Evolutionary conservation across 1,140 invertebrate species (phyloP).

Genomic region (Ceratoteleas bidentatus): DNA sequence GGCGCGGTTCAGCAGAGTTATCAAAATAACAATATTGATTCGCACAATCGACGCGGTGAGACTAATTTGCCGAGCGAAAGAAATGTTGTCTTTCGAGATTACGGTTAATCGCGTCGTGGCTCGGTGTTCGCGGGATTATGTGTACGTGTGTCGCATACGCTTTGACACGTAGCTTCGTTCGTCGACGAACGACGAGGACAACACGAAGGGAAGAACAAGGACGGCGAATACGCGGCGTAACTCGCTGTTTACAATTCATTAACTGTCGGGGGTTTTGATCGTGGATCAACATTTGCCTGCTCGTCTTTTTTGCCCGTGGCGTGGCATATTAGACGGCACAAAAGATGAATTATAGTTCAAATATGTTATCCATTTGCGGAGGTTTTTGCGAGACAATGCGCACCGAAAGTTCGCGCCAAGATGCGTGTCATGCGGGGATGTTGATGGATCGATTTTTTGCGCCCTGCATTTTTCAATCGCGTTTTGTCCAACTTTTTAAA

Average conservation of each 20-base stretch:
- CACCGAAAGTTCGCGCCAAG: conserved; percentile 16
- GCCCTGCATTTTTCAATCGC: not conserved
- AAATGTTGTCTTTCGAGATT: conserved; percentile 49
- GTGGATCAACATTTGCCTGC: conserved; percentile 65
- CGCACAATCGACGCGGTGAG: conserved; percentile 20
- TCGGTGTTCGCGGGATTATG: conserved; percentile 30
- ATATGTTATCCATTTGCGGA: conserved; percentile 44
- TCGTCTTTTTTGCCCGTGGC: conserved; percentile 52
- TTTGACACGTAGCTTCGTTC: conserved; percentile 41
- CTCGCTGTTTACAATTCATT: conserved; percentile 70
- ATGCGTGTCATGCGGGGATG: conserved; percentile 5
- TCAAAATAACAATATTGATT: conserved; percentile 46
- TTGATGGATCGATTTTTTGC: conserved; percentile 1
- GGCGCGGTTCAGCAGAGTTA: conserved; percentile 32
- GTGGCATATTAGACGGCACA: conserved; percentile 35
- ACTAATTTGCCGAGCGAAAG: conserved; percentile 40
- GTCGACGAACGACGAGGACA: conserved; percentile 11
- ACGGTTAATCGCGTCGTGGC: conserved; percentile 39
- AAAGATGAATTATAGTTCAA: conserved; percentile 39
- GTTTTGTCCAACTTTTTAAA: not conserved
- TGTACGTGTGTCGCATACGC: conserved; percentile 28
- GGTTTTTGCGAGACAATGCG: conserved; percentile 11
- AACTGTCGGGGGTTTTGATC: conserved; percentile 68
- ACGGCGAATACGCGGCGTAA: conserved; percentile 8
- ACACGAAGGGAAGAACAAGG: conserved; percentile 26